Conservation (phyloP, 1,140 invertebrate species). For the Leptopilina boulardi region DNA sequence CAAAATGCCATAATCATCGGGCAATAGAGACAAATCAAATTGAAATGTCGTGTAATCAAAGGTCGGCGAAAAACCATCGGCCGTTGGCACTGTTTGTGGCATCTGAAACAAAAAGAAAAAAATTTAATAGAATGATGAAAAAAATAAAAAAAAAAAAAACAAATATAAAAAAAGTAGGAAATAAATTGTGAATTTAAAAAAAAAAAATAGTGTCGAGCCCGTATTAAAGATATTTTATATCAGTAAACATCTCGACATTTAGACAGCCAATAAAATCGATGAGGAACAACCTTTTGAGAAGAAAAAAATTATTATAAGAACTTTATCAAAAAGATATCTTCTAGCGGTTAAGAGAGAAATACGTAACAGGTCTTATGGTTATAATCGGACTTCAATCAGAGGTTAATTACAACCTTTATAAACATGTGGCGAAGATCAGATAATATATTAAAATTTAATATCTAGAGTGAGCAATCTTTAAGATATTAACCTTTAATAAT, state of each 20-base stretch:
- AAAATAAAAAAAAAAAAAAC: background rate
- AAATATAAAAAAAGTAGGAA: background rate
- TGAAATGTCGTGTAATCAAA: constrained; percentile 82
- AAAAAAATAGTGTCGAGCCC: background rate
- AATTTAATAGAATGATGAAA: background rate
- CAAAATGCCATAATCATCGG: constrained; percentile 75
- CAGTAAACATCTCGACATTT: constrained; percentile 1
- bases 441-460: background rate
- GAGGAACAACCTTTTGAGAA: constrained; percentile 11
- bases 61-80: constrained; percentile 82
- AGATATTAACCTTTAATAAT: constrained; percentile 6
- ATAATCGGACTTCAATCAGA: constrained; percentile 9
- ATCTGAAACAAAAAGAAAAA: constrained; percentile 79
- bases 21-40: constrained; percentile 86
- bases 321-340: constrained; percentile 12
- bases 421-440: constrained; percentile 8
- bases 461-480: background rate
- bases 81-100: constrained; percentile 87
- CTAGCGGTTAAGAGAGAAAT: background rate
- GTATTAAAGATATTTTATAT: background rate
- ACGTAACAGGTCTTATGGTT: background rate
- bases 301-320: constrained; percentile 1
- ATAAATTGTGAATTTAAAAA: background rate
- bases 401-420: constrained; percentile 11
- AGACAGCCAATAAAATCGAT: constrained; percentile 17